Percentiles rank a stretch among this genome's conserved stretches.
Evolutionary conservation across 2,888 invertebrate species (phyloP).

Genomic region (Caenorhabditis becei): DNA sequence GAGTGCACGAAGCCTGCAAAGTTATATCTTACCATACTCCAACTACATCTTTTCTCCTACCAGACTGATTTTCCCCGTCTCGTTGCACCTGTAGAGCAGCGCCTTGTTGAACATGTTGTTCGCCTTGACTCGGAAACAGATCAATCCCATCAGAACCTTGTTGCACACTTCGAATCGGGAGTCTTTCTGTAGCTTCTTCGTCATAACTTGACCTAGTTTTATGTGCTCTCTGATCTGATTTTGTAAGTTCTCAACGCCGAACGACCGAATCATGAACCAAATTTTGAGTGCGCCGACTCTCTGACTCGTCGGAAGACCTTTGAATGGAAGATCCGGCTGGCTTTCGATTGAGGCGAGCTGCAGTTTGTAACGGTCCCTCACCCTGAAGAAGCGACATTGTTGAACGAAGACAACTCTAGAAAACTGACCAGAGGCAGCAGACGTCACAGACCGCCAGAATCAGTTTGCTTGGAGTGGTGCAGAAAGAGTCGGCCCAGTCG

Average conservation of each 20-base stretch:
- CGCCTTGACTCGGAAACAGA: conserved; percentile 51
- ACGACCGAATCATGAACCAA: conserved; percentile 54
- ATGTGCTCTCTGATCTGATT: conserved; percentile 60
- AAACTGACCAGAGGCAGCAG: conserved; percentile 49
- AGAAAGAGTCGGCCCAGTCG: conserved; percentile 55
- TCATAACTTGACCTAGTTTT: conserved; percentile 37
- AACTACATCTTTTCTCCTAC: too few relatives aligned
- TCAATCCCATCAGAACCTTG: conserved; percentile 49
- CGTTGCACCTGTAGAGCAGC: conserved; percentile 46
- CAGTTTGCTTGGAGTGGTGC: conserved; percentile 53
- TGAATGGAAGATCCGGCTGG: conserved; percentile 37
- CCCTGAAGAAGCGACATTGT: conserved; percentile 27
- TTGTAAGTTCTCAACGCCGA: conserved; percentile 55
- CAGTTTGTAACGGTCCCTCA: conserved; percentile 49
- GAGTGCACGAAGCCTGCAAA: conserved; percentile 47
- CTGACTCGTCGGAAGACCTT: conserved; percentile 54
- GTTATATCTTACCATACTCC: background rate
- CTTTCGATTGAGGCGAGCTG: conserved; percentile 42
- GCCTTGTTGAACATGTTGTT: conserved; percentile 55
- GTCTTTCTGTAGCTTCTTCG: conserved; percentile 40
- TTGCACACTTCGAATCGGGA: conserved; percentile 52
- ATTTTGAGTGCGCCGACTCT: conserved; percentile 52
- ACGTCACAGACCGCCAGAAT: conserved; percentile 54
- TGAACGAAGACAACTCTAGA: background rate
- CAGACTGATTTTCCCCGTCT: conserved; percentile 55